These are phyloP conservation scores for Harlomillsia oculata DNA, from an alignment of 1,140 invertebrate species.

Conservation along the genomic window DNA sequence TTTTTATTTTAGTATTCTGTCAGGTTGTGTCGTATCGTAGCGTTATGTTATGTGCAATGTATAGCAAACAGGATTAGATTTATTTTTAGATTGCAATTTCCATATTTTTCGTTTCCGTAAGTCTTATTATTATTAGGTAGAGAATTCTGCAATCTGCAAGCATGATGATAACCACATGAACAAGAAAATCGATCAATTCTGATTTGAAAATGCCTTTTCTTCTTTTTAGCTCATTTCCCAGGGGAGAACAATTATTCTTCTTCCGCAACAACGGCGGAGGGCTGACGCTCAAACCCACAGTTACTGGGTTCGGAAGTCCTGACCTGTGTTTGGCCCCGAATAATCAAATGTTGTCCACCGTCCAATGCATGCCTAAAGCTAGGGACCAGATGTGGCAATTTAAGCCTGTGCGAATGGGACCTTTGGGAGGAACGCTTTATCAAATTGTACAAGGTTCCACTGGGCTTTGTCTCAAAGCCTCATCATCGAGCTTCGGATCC, in stretches of 20 bases:
- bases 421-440: neutral
- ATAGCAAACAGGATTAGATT: too few relatives aligned
- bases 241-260: conserved; percentile 16
- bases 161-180: too few relatives aligned
- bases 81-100: too few relatives aligned
- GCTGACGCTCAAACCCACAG: conserved; percentile 3
- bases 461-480: conserved; percentile 1
- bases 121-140: too few relatives aligned
- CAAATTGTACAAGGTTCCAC: conserved; percentile 15
- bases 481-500: neutral
- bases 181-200: neutral
- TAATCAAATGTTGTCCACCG: neutral
- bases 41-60: too few relatives aligned
- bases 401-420: neutral
- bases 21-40: too few relatives aligned
- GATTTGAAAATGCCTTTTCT: neutral
- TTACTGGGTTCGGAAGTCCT: neutral
- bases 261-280: conserved; percentile 15
- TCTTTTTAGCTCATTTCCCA: conserved; percentile 2
- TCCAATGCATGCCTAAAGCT: conserved; percentile 8
- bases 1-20: too few relatives aligned
- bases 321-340: conserved; percentile 14
- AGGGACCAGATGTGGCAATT: conserved; percentile 11
- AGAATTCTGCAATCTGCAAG: too few relatives aligned
- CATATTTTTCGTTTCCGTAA: too few relatives aligned